A percentile compares a stretch with the other conserved stretches of the same genome.
Evolutionary conservation across 2,797 vertebrate species (phyloP).

Genomic region (Sarcoramphus papa): DNA sequence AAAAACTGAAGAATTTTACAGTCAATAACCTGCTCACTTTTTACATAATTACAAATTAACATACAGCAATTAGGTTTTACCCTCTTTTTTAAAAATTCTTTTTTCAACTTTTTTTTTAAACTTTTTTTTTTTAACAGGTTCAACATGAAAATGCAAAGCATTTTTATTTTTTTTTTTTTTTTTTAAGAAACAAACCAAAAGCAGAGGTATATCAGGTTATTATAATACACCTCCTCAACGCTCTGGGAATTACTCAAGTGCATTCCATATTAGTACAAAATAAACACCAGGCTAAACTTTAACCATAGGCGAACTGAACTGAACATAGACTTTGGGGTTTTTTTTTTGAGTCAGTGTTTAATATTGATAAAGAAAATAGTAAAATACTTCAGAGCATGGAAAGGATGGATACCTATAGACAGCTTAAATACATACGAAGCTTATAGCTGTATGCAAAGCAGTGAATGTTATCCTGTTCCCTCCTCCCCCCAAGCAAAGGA

Average conservation of each 20-base stretch:
- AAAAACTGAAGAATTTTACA: constrained; percentile 83
- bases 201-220: constrained; percentile 75
- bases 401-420: constrained; percentile 21
- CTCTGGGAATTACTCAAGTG: constrained; percentile 75
- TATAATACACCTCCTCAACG: constrained; percentile 72
- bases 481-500: constrained; percentile 2
- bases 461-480: constrained; percentile 9
- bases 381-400: constrained; percentile 13
- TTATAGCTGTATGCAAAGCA: constrained; percentile 30
- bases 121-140: not conserved
- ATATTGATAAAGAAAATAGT: not conserved
- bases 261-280: constrained; percentile 75
- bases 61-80: constrained; percentile 72
- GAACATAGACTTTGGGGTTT: not conserved
- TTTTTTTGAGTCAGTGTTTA: not conserved
- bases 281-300: constrained; percentile 55
- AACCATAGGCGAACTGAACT: constrained; percentile 55
- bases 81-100: constrained; percentile 59
- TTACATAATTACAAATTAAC: constrained; percentile 83
- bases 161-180: not conserved
- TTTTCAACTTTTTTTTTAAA: not conserved
- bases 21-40: constrained; percentile 76
- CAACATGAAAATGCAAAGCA: constrained; percentile 70
- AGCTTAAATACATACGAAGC: constrained; percentile 34
- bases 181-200: constrained; percentile 47